Evolutionary conservation across 2,113 vertebrate genomes (phyloP).

Genomic region (Gnathonemus echidnorhynchus): DNA sequence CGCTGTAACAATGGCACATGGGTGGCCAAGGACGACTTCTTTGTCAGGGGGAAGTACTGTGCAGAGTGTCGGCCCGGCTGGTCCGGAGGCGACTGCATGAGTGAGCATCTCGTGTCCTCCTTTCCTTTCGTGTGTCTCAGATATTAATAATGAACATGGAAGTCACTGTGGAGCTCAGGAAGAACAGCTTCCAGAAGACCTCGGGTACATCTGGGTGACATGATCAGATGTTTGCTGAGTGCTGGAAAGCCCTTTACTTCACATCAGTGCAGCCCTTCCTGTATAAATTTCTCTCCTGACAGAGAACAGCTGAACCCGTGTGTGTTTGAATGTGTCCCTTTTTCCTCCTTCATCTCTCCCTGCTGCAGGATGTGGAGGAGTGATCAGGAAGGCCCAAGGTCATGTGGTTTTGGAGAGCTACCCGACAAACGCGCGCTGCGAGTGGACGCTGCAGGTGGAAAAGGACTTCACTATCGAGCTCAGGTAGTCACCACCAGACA

Average conservation of each 20-base stretch:
- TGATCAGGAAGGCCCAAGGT: constrained; percentile 74
- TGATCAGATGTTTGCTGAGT: neutral
- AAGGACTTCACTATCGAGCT: constrained; percentile 80
- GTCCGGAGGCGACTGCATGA: constrained; percentile 94
- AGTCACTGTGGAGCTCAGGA: neutral
- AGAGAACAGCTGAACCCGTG: neutral
- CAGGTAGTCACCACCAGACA: constrained; percentile 58
- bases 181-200: constrained; percentile 22
- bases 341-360: neutral
- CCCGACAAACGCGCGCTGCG: constrained; percentile 86
- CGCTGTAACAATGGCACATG: constrained; percentile 91
- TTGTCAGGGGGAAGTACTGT: constrained; percentile 83
- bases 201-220: constrained; percentile 20
- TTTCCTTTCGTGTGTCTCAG: neutral
- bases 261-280: neutral
- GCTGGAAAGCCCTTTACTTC: neutral
- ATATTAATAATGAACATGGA: neutral
- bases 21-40: constrained; percentile 86
- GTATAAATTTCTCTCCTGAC: neutral
- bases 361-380: constrained; percentile 78
- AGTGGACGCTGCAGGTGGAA: constrained; percentile 86
- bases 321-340: neutral
- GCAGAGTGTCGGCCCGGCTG: constrained; percentile 87
- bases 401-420: constrained; percentile 91
- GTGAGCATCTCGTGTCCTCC: constrained; percentile 60